Evolutionary conservation across 30 jellyfish, hydroid and myxozoan species (phyloP), one percentile per base, ranked within the genome.

Genomic region (Hydractinia echinata): DNA sequence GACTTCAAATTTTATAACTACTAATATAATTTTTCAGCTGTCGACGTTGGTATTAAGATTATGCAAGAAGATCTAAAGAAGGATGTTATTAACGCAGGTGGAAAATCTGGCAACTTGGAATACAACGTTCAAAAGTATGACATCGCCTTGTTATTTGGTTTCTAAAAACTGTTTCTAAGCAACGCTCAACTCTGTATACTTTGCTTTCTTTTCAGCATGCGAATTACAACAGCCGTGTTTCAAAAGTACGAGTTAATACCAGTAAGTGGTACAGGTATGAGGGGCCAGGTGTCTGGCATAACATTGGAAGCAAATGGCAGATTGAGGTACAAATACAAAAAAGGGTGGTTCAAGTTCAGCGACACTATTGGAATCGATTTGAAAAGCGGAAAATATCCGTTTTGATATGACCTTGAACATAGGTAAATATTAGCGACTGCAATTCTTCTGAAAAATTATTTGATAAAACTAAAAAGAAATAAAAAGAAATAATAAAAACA

Each of bases 1-100:
- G 19, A n/a, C 0, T n/a, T 64, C 2, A 13, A 7, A n/a, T 44
- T 64, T 64, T 9, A 4, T 13, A 6, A 6, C 18, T 64, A 4
- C 39, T 64, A n/a, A 4, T 4, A 44, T 6, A n/a, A 1, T 6
- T 51, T 2, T 13, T 7, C 2, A 64, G 74, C 74, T 13, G 74
- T 64, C 39, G 74, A 64, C 39, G 74, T 64, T 64, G 74, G 74
- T 44, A 64, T 64, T n/a, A 64, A 64, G 16, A 64, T 64, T 51
- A 64, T 64, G 74, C 19, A 64, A 64, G 74, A 64, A 64, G 74
- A 64, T 64, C 39, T 64, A 51, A 64, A 64, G 39, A 51, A 51
- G 8, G 39, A 64, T n/a, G 18, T 13, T n/a, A 64, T 64, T 51
- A 64, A 64, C 18, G 6, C 19, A 51, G 4, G 39, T n/a, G 74